phyloP scores from a whole-genome alignment of 2,797 vertebrate genomes.

The Taeniopygia guttata region DNA sequence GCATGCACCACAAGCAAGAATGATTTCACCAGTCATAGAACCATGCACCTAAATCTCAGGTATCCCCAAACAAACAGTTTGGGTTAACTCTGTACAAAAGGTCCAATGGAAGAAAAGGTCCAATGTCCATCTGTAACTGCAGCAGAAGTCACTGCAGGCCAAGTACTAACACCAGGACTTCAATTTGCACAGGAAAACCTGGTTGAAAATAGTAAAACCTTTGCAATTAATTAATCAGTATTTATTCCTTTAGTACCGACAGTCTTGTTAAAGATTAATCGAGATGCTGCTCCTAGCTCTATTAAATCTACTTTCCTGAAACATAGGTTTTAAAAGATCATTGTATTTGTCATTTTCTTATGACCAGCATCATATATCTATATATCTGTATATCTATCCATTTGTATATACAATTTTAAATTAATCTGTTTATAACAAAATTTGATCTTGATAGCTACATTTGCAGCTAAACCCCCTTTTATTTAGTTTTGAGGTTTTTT shows the following conservation, averaged over 20 bases:
- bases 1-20: background rate
- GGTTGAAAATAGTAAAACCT: background rate
- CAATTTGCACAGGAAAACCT: background rate
- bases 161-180: background rate
- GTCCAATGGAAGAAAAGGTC: background rate
- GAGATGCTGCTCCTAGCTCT: background rate
- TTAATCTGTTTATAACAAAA: background rate
- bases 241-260: background rate
- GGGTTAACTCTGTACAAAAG: background rate
- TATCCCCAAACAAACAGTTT: background rate
- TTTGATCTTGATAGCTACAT: background rate
- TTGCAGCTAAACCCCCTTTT: accelerated
- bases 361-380: background rate
- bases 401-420: background rate
- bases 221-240: background rate
- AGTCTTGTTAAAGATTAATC: background rate
- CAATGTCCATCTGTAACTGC: background rate
- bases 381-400: background rate
- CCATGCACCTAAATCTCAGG: background rate
- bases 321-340: background rate
- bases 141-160: background rate
- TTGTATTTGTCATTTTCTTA: background rate
- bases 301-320: background rate
- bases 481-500: background rate
- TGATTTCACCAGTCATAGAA: background rate